A percentile compares a stretch with the other conserved stretches of the same genome.
Conservation (phyloP, 2,888 invertebrate genomes). For the Oasisia sp. region DNA sequence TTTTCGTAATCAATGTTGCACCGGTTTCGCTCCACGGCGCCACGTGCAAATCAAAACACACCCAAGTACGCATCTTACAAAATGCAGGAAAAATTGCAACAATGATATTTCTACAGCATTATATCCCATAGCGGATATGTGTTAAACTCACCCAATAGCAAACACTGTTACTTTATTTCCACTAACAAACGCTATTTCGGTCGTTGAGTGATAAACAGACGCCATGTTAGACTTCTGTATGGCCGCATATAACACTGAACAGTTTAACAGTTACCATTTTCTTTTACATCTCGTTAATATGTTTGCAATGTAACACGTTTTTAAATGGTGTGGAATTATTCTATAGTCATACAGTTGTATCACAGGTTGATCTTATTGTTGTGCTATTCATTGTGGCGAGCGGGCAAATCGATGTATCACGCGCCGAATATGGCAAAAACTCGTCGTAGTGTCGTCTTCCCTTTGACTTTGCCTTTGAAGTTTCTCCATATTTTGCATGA, state of each 20-base stretch:
- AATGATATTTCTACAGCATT: neutral
- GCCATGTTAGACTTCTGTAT: neutral
- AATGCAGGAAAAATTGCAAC: neutral
- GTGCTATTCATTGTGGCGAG: neutral
- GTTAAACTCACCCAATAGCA: neutral
- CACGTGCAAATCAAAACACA: slow-evolving; percentile 11
- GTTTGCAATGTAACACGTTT: neutral
- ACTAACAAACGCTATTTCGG: neutral
- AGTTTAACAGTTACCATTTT: neutral
- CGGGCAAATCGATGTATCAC: neutral
- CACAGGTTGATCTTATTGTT: neutral
- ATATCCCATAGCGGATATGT: neutral
- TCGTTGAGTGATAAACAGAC: neutral
- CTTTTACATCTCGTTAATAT: neutral
- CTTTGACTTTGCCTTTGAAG: too few species aligned
- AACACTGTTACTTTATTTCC: slow-evolving; percentile 6
- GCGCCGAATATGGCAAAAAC: neutral
- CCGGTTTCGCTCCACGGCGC: neutral
- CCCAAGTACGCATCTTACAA: neutral
- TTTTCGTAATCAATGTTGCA: neutral
- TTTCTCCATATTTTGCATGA: too few species aligned
- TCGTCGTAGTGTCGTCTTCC: neutral
- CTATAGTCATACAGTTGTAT: neutral
- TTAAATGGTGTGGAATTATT: neutral
- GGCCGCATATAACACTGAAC: neutral